Base-by-base conservation (phyloP, 2,113 vertebrate genomes). In the Hemichromis elongatus region DNA sequence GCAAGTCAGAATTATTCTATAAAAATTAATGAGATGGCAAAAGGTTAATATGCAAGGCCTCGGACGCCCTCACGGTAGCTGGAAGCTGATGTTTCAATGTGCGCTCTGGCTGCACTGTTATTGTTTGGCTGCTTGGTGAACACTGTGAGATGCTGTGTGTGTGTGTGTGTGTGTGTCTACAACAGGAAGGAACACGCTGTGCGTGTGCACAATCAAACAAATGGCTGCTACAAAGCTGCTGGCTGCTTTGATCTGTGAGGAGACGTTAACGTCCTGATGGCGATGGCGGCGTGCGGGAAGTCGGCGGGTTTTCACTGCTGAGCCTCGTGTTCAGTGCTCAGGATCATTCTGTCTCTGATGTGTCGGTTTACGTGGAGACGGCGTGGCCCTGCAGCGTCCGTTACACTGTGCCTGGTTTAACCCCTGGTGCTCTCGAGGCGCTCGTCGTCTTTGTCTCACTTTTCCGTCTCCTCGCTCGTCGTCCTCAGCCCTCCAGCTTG, bases 331-430 rank as follows among this genome's bases (percentile, higher is more conserved):
- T 56, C 5, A 3, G 9, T 9, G 11, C 53, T 53, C 18, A 1
- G 70, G 50, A 19, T 90, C 68, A 11, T 82, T 88, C 63, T 26
- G 82, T 40, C 42, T 57, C 50, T 85, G 45, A 83, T 33, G 66
- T 45, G 40, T 18, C 0, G 12, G 5, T 45, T 70, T 6, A 28
- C 5, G 13, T 90, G 59, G 47, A 68, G 11, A 54, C 5, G 7
- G 8, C 75, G 50, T 75, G n/a, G 7, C 59, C 35, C 13, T 18
- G 50, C n/a, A 61, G 77, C n/a, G n/a, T n/a, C n/a, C 35, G 57
- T 61, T n/a, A 35, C 57, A 61, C 57, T 0, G 35, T 5, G 11
- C 21, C 63, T 24, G 24, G 7, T 68, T 68, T 14, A 42, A 24
- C 37, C 6, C 63, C 37, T 16, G 59, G 2, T 63, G 59, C 30